Base-by-base conservation (phyloP, 2,113 vertebrate genomes). In the Rattus norvegicus region DNA sequence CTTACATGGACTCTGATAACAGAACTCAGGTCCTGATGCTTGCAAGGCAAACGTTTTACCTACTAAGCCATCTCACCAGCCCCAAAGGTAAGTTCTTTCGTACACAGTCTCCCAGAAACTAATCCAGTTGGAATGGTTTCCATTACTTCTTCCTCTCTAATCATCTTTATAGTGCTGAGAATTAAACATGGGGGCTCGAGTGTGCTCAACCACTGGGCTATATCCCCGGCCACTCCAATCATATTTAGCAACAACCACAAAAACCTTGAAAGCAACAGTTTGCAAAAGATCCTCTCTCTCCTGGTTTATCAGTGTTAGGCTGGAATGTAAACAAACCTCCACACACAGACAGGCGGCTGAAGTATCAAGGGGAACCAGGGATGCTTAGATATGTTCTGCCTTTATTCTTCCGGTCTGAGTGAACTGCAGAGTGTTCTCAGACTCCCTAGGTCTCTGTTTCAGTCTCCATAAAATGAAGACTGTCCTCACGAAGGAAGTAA, bases 161-260 rank as follows among this genome's bases (percentile, higher is more conserved):
- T 72, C 36, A 81, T 73, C 90, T 90, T 92, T 81, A 90, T 14
- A 83, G 80, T 19, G 9, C 59, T 85, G 24, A 17, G 24, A 85
- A 65, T 85, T 65, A 59, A 65, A 43, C 1, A 28, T 65, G 59
- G 26, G 39, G 2, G 4, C 26, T 85, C 65, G n/a, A 10, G 63
- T 4, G 12, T 59, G 28, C n/a, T 84, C n/a, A 9, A 10, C 39
- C 26, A 39, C 81, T 28, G 39, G 47, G 24, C 39, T 85, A 30
- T 30, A 47, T 30, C 59, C n/a, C 26, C 81, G 65, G 14, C 4
- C 24, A 24, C 39, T 30, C 26, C 59, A 85, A 43, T 63, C 28
- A 84, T 79, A 77, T 76, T 95, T 79, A 90, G 75, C 47, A 90
- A 83, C 61, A 63, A 61, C 67, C 33, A 69, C 67, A 69, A 86